A percentile compares a stretch with the other conserved stretches of the same genome.
phyloP scores from a whole-genome alignment of 2,797 vertebrate species.

The Heliangelus exortis region DNA sequence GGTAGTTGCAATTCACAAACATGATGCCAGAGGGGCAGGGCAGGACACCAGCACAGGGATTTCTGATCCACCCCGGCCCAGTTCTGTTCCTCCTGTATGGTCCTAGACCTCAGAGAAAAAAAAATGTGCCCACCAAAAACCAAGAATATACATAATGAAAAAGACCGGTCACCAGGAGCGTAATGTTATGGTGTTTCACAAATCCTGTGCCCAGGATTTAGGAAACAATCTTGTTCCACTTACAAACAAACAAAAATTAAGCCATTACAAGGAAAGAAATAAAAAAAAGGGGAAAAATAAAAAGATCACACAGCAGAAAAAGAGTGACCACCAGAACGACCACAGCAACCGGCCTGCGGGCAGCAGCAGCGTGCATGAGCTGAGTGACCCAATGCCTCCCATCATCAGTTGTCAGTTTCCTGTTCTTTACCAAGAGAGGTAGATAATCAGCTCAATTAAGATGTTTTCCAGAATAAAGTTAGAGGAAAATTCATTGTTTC shows the following conservation, averaged over 20 bases:
- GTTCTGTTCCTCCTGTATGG: background rate
- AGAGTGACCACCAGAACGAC: too few relatives aligned
- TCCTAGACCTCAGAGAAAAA: background rate
- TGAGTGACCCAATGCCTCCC: background rate
- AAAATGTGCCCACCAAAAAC: background rate
- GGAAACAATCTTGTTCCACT: background rate
- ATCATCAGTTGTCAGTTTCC: background rate
- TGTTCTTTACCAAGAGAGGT: background rate
- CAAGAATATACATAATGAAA: background rate
- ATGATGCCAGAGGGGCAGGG: background rate
- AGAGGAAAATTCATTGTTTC: background rate
- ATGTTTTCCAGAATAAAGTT: background rate
- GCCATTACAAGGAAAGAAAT: background rate
- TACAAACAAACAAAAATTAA: background rate
- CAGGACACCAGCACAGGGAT: background rate
- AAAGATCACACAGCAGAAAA: background rate
- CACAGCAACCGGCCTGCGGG: too few relatives aligned
- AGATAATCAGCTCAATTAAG: background rate
- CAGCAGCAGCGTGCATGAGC: fast-evolving
- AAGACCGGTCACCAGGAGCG: background rate
- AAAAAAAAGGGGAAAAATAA: background rate
- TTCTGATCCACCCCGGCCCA: background rate
- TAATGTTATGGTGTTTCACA: fast-evolving
- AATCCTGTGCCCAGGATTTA: background rate
- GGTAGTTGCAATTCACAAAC: background rate